Evolutionary conservation across 2,113 vertebrate species (phyloP).

Genomic region (Bubo blakistoni): DNA sequence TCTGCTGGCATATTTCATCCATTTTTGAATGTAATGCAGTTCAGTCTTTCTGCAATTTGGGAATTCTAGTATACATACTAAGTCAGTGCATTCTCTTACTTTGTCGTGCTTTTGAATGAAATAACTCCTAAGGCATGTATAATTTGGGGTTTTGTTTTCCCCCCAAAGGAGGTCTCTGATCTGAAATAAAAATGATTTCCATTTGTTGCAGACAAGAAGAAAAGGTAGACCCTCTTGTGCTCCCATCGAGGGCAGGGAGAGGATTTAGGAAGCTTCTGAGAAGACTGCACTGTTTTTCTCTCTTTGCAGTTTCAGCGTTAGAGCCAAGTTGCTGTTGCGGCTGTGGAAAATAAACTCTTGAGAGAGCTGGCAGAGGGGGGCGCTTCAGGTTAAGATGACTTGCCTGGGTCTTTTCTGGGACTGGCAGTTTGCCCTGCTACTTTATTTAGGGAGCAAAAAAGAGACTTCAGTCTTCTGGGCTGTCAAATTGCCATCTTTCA

Average conservation of each 20-base stretch:
- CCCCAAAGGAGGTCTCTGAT: background rate
- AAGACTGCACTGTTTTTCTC: background rate
- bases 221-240: background rate
- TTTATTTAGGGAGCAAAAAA: background rate
- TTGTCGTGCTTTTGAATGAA: background rate
- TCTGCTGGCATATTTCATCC: background rate
- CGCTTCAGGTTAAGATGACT: background rate
- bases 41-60: background rate
- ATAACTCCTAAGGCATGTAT: background rate
- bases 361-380: conserved; percentile 25
- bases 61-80: background rate
- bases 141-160: background rate
- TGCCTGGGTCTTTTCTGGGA: background rate
- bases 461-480: background rate
- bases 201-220: background rate
- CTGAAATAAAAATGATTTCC: background rate
- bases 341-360: background rate
- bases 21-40: background rate
- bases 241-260: background rate
- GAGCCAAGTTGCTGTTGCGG: background rate
- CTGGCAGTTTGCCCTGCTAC: background rate
- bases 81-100: background rate
- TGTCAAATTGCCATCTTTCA: background rate
- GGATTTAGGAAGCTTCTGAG: background rate
- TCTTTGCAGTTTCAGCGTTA: background rate